Evolutionary conservation across 2,113 vertebrate genomes (phyloP), one percentile per base, ranked within the genome.

Genomic region (Lasiurus cinereus): DNA sequence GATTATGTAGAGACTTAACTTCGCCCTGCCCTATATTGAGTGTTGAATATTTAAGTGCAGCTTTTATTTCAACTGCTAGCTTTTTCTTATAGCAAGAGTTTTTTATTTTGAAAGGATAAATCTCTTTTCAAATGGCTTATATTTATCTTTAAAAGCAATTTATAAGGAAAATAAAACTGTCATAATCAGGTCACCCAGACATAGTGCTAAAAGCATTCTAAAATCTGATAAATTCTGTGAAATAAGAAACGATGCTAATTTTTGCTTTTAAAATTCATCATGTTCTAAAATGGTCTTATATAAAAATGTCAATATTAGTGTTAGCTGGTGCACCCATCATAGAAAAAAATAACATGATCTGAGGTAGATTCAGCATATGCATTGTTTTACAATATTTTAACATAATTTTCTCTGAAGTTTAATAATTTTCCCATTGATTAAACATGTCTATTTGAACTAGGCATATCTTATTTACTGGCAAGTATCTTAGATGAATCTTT

Each of bases 111-210:
- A 82, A 97, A 91, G 27, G 93, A 93, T 93, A 92, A 83, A 92
- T 96, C 90, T 94, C 90, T 92, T 96, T 80, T 56, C 50, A 96
- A 95, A 96, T 96, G 76, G 86, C 46, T 96, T 93, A 88, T 95
- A 96, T 97, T 97, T 97, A 96, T 96, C 88, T 94, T 90, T 85
- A 94, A 90, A 96, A 95, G 85, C 72, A 93, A 91, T 95, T 97
- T 94, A 74, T 86, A 84, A 93, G 80, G 48, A 96, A 96, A 97
- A 94, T 97, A 96, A 95, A 97, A 93, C 74, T 96, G 54, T 80
- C 95, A 95, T 96, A 96, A 90, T 96, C 80, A 93, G 89, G 66
- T 90, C 92, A 96, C 36, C 36, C 48, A 96, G 59, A 83, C 39
- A 94, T 56, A 88, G 59, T 70, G 74, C n/a, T 85, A 90, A 90